Evolutionary conservation across 2,113 vertebrate genomes (phyloP), one percentile per base, ranked within the genome.

Genomic region (Vanacampus margaritifer): DNA sequence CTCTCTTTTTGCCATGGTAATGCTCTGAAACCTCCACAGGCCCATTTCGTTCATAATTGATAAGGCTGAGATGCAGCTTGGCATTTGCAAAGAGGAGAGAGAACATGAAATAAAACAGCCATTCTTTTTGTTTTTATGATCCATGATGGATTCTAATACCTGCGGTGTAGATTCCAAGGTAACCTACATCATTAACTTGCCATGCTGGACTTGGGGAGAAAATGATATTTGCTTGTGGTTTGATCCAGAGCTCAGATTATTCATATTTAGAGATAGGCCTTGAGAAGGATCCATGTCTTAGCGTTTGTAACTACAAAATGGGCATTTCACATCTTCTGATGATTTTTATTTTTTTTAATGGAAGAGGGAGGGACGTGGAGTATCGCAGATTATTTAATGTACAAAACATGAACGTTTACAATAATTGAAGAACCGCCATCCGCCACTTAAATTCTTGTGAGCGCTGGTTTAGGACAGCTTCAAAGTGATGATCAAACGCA

Each of bases 1-100:
- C 65, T 71, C 69, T 64, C 61, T 51, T 79, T 66, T 75, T 75
- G 58, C 63, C 65, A 45, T 53, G 1, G 50, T 78, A 37, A 57
- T 64, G 24, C 68, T 41, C 68, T 65, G 51, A 68, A 74, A 32
- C 61, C 69, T 75, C 80, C 73, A 68, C 79, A 50, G 81, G 78
- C 79, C 76, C 75, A 66, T 68, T 81, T 84, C 75, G 65, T 89
- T 75, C 83, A 90, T 87, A 84, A 89, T 88, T 87, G 78, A 90
- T 88, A 79, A 86, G 76, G 60, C 79, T 67, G 64, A 82, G 81
- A 89, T 81, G 77, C 60, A 36, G 75, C 73, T 68, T 86, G 83
- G 83, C 83, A 88, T 90, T 89, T 86, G 61, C 78, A 76, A 80
- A 84, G 64, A 80, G 70, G 78, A 78, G 71, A n/a, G n/a, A n/a